phyloP scores from a whole-genome alignment of 2,113 vertebrate species.

The Athene cunicularia region DNA sequence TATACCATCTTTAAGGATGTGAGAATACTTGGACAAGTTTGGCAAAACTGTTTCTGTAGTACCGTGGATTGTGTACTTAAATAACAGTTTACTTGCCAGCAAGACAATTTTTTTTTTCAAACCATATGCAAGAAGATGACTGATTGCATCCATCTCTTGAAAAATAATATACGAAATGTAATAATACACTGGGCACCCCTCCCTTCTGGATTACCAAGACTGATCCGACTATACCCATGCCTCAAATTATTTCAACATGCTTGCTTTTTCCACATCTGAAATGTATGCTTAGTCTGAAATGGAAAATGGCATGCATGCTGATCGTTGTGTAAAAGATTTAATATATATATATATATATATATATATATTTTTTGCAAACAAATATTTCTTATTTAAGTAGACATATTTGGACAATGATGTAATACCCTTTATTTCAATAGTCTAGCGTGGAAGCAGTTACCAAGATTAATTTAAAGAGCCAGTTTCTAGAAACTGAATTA shows the following conservation, averaged over 20 bases:
- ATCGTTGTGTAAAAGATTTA: constrained; percentile 69
- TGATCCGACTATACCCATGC: constrained; percentile 77
- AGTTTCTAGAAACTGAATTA: constrained; percentile 78
- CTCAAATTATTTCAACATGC: constrained; percentile 85
- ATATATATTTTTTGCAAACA: constrained; percentile 74
- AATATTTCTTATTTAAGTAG: constrained; percentile 77
- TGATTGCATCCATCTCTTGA: constrained; percentile 72
- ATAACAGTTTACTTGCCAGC: constrained; percentile 81
- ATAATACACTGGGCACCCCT: constrained; percentile 76
- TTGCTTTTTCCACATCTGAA: constrained; percentile 80
- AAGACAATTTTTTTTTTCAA: constrained; percentile 75
- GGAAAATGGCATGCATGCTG: constrained; percentile 82
- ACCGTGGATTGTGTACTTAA: constrained; percentile 84
- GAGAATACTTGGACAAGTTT: constrained; percentile 86
- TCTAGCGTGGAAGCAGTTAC: constrained; percentile 75
- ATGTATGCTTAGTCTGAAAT: constrained; percentile 74
- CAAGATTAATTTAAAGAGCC: constrained; percentile 75
- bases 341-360: constrained; percentile 68
- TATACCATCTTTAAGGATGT: constrained; percentile 83
- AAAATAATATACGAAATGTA: constrained; percentile 81
- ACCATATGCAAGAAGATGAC: constrained; percentile 73
- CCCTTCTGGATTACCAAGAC: constrained; percentile 77
- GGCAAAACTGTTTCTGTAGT: constrained; percentile 85
- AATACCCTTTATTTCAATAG: constrained; percentile 75
- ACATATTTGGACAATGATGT: constrained; percentile 73